Evolutionary conservation across 2,113 vertebrate genomes (phyloP), one percentile per base, ranked within the genome.

Genomic region (Poeciliopsis occidentalis): DNA sequence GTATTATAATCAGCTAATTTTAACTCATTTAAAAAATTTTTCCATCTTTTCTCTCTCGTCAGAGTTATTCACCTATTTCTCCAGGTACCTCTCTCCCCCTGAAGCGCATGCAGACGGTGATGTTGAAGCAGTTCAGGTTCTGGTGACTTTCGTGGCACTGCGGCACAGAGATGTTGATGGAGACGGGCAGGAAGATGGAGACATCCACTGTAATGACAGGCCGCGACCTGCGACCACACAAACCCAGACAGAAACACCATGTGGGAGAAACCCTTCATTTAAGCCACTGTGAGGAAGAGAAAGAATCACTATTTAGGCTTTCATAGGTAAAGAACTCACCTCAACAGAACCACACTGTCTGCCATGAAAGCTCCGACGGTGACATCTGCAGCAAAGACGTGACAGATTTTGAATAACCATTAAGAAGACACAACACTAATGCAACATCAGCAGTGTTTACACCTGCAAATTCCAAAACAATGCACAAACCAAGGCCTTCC

Each of bases 341-440:
- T 97, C 69, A 99, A 86, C 78, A 99, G 93, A 57, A 99, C 95
- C 86, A 97, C 98, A 2, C 91, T 95, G 86, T 98, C 96, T 0
- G 97, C 94, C 95, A 98, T 95, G 90, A 99, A 99, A 62, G 98
- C 98, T 67, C 98, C 98, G 34, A 99, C 63, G 0, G 97, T 98
- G 69, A 99, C 87, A 95, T 99, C 98, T 99, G 94, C 81, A 95
- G 93, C 61, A 75, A 67, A 80, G 75, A 74, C 41, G 88, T 0
- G n/a, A 60, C 57, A 37, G 39, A 17, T 73, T 37, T 64, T 41
- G 41, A 19, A 76, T 70, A 44, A 6, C 12, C 10, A 61, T 57
- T 30, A 39, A 73, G 61, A 76, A 30, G 61, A 41, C 24, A 63
- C 37, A 24, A 69, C 29, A 24, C 39, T 22, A 71, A 30, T 60